phyloP scores from a whole-genome alignment of 2,113 vertebrate species.

The Lepisosteus oculatus region DNA sequence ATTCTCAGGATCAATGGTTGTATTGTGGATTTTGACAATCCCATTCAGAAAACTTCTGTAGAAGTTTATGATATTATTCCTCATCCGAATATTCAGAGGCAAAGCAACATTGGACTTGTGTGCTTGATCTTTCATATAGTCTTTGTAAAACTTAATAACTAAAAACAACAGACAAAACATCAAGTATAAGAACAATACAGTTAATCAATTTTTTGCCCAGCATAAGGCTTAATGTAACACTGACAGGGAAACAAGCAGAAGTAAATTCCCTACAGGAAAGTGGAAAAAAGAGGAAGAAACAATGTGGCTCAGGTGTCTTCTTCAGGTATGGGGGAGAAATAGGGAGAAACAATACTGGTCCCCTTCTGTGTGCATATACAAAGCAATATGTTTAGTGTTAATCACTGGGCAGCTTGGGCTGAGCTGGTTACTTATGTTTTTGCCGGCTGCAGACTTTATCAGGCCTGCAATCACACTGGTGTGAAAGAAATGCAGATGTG shows the following conservation, averaged over 20 bases:
- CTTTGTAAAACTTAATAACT: slow-evolving; percentile 15
- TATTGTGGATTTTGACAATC: slow-evolving; percentile 11
- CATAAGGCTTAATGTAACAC: not conserved
- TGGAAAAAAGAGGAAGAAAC: no score
- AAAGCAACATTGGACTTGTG: not conserved
- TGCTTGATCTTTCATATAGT: slow-evolving; percentile 11
- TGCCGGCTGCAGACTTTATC: no score
- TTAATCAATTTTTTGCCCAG: not conserved
- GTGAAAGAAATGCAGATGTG: no score
- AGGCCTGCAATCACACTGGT: no score
- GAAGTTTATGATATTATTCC: not conserved
- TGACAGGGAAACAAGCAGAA: not conserved
- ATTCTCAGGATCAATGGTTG: slow-evolving; percentile 23
- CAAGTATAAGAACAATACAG: not conserved
- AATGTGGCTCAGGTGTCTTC: not conserved
- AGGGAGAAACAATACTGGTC: no score
- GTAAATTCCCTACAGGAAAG: not conserved
- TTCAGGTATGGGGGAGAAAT: no score
- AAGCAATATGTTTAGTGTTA: no score
- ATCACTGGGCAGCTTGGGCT: no score
- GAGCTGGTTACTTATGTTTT: no score
- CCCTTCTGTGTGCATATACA: no score
- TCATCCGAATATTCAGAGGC: not conserved
- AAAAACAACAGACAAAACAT: not conserved
- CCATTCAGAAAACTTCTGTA: slow-evolving; percentile 1